A percentile compares a stretch with the other conserved stretches of the same genome.
phyloP scores from a whole-genome alignment of 2,888 invertebrate genomes.

The Lottia scabra region DNA sequence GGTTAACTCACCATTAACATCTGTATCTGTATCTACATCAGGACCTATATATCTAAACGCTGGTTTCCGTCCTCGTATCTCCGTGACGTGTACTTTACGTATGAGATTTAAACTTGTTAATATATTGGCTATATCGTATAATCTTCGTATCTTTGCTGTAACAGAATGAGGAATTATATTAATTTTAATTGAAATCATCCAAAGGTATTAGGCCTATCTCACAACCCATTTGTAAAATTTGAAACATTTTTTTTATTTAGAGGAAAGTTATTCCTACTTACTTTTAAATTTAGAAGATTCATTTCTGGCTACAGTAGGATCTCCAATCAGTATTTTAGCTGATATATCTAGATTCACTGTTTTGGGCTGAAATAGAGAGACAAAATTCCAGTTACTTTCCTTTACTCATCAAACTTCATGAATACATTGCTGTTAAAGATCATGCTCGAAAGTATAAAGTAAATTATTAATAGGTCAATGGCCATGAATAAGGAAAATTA shows the following conservation, averaged over 20 bases:
- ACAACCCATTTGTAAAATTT: too few relatives aligned
- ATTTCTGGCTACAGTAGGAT: slow-evolving; percentile 72
- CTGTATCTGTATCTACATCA: slow-evolving; percentile 51
- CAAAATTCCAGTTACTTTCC: neutral
- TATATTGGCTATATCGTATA: slow-evolving; percentile 85
- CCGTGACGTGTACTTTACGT: slow-evolving; percentile 76
- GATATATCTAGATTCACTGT: slow-evolving; percentile 78
- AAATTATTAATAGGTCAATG: too few relatives aligned
- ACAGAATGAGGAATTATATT: too few relatives aligned
- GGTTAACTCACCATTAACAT: slow-evolving; percentile 40
- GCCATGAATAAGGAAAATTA: too few relatives aligned
- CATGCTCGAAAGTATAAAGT: too few relatives aligned
- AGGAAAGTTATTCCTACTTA: slow-evolving; percentile 42
- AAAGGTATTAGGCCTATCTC: too few relatives aligned
- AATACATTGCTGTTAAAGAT: neutral
- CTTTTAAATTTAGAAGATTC: slow-evolving; percentile 69
- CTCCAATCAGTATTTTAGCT: slow-evolving; percentile 76
- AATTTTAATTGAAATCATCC: too few relatives aligned
- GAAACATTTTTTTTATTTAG: too few relatives aligned
- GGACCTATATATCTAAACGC: slow-evolving; percentile 78
- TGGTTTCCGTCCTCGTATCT: slow-evolving; percentile 76
- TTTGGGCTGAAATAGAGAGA: slow-evolving; percentile 71
- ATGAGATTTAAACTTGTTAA: slow-evolving; percentile 81
- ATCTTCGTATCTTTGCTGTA: slow-evolving; percentile 79
- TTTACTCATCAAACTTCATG: neutral